Evolutionary conservation across 2,113 vertebrate species (phyloP), one percentile per base, ranked within the genome.

Genomic region (Arizona elegans): DNA sequence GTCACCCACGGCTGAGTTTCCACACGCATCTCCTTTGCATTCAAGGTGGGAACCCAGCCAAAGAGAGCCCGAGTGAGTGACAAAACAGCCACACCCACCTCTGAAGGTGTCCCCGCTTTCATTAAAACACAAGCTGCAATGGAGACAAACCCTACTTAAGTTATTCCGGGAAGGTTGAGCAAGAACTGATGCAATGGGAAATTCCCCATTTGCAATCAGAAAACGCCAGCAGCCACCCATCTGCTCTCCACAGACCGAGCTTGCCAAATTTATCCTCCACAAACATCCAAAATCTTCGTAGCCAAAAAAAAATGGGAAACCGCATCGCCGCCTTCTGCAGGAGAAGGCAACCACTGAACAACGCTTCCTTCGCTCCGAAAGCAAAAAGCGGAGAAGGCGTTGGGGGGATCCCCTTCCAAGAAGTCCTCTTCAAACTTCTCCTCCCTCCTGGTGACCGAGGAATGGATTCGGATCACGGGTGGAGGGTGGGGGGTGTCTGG

Each of bases 241-340:
- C 47, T 26, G 55, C 88, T 89, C 23, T 3, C 10, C 0, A 6
- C 13, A 33, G 29, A 2, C 19, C 33, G 8, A 56, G 33, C 8
- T 5, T 47, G 55, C 88, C 54, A 58, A 24, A 43, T 19, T 8
- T 19, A 19, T 19, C 29, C 52, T 33, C 52, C 50, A 1, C 50
- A 13, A 52, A 52, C 26, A 2, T 52, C 23, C 24, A 50, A 6
- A 2, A 86, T 11, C 85, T 43, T 23, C 43, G 2, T 9, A 47
- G 38, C 21, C 52, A 15, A 15, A 54, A 54, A 54, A 54, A 13
- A 26, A 11, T 1, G 0, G 47, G 47, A 26, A 5, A 5, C 85
- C 0, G 0, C 21, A 5, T 23, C 5, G 0, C 47, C 12, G 2
- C 11, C 47, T 87, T 52, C 11, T 12, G 5, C 9, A 50, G 24